A percentile compares a stretch with the other conserved stretches of the same genome.
Evolutionary conservation across 2,797 vertebrate species (phyloP).

Genomic region (Hyperoplus immaculatus): DNA sequence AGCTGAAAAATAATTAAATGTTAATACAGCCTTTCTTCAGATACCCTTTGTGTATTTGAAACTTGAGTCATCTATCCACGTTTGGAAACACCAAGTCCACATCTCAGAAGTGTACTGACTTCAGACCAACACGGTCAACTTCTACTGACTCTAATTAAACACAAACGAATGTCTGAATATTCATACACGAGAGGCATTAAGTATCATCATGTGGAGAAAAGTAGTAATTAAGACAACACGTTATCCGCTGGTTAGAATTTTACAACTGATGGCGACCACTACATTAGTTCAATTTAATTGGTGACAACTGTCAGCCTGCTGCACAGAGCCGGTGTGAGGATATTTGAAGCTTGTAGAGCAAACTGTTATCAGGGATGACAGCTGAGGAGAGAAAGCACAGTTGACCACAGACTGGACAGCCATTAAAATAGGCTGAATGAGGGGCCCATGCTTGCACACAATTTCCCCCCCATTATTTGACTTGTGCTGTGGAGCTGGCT

Average conservation of each 20-base stretch:
- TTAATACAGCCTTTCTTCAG: no score
- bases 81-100: no score
- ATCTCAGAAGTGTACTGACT: no score
- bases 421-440: conserved; percentile 27
- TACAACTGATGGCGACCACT: conserved; percentile 28
- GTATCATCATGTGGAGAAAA: background rate
- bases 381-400: conserved; percentile 22
- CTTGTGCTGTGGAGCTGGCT: background rate
- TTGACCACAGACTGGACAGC: conserved; percentile 7
- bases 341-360: conserved; percentile 39
- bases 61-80: no score
- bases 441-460: background rate
- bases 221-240: conserved; percentile 26
- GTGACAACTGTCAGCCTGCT: conserved; percentile 39
- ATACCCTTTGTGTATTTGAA: no score
- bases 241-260: conserved; percentile 17
- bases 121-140: no score
- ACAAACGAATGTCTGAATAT: no score
- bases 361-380: conserved; percentile 18
- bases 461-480: background rate
- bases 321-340: conserved; percentile 12
- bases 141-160: no score
- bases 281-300: conserved; percentile 41
- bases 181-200: no score
- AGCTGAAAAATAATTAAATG: no score